Evolutionary conservation across 2,888 invertebrate species (phyloP).

Genomic region (Macropis europaea): DNA sequence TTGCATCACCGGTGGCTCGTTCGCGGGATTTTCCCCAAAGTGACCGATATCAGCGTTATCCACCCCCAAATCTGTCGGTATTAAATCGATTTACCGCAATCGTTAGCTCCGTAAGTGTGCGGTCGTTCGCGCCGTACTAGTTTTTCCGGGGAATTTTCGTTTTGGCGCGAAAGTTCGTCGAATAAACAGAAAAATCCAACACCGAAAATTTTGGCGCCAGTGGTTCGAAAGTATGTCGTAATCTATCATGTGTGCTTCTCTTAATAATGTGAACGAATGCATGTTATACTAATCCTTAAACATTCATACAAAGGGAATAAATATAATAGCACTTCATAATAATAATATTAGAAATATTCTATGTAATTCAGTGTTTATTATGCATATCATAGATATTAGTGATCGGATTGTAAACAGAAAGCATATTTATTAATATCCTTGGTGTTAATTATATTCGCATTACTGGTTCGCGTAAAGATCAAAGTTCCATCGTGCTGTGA

Average conservation of each 20-base stretch:
- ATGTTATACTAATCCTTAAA: not conserved
- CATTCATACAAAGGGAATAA: not conserved
- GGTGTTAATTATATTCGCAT: not conserved
- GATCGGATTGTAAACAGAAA: no score
- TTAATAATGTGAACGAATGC: not conserved
- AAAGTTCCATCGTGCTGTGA: no score
- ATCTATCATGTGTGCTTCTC: not conserved
- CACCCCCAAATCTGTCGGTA: not conserved
- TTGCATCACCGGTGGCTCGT: constrained; percentile 60
- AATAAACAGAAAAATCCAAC: not conserved
- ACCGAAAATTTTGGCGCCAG: not conserved
- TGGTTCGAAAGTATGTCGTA: not conserved
- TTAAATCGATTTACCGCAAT: not conserved
- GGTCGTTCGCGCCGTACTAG: not conserved
- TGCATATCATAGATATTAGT: no score
- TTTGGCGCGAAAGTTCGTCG: constrained; percentile 39
- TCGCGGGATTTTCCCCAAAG: constrained; percentile 23
- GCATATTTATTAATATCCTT: not conserved
- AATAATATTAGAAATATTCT: not conserved
- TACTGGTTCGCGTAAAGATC: no score
- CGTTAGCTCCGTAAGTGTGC: not conserved
- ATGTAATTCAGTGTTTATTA: no score
- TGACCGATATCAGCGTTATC: not conserved
- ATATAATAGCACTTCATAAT: not conserved
- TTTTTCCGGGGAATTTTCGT: not conserved